Conservation (phyloP, 1,140 invertebrate species). For the Monomorium pharaonis region DNA sequence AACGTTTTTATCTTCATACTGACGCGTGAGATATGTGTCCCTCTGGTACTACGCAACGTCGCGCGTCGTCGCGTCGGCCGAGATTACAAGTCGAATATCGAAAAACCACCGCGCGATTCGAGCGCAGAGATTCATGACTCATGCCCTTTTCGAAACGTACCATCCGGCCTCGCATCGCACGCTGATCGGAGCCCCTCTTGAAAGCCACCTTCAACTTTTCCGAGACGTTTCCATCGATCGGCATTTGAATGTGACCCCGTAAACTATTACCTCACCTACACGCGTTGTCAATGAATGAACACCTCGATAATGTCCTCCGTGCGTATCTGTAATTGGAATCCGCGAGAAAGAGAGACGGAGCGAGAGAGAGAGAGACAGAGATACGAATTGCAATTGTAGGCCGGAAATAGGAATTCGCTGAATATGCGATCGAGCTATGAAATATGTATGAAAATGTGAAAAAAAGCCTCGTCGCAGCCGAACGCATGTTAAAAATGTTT, state of each 20-base stretch:
- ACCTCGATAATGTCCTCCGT: conserved; percentile 43
- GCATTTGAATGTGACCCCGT: conserved; percentile 2
- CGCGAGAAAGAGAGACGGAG: not conserved
- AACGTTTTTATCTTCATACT: conserved; percentile 14
- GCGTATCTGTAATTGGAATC: conserved; percentile 47
- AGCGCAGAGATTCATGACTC: conserved; percentile 10
- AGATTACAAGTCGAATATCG: conserved; percentile 10
- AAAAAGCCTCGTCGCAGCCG: no score
- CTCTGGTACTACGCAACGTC: conserved; percentile 7
- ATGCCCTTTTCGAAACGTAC: conserved; percentile 14
- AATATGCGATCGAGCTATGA: conserved; percentile 9
- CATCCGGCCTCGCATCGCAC: not conserved
- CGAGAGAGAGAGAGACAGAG: not conserved
- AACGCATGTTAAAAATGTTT: not conserved
- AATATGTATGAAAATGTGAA: not conserved
- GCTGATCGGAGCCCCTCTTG: not conserved
- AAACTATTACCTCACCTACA: conserved; percentile 41
- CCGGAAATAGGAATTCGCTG: conserved; percentile 44
- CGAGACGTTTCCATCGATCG: conserved; percentile 13
- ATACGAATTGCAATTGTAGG: conserved; percentile 31
- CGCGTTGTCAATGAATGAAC: conserved; percentile 37
- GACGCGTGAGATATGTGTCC: conserved; percentile 1
- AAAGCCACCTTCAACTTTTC: conserved; percentile 6
- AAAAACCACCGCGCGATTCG: conserved; percentile 7
- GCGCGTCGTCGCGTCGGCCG: no score